These are phyloP conservation scores for Gonatopus flavifemur DNA, from an alignment of 1,140 invertebrate species.

Conservation along the genomic window DNA sequence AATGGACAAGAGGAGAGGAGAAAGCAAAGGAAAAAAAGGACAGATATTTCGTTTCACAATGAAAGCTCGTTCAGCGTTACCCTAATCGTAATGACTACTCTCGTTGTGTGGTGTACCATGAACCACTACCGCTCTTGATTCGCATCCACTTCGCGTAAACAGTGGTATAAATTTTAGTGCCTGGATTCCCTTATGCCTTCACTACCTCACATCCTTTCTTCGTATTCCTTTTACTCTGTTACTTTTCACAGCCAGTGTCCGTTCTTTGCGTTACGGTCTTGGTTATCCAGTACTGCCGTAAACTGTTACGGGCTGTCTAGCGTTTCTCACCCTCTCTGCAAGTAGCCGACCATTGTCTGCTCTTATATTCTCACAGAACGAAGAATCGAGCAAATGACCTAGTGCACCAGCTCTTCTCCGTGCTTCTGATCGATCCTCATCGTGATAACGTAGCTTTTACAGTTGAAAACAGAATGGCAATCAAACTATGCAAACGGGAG, in stretches of 20 bases:
- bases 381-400: too few species aligned
- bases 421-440: too few species aligned
- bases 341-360: too few species aligned
- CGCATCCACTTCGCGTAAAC: conserved; percentile 38
- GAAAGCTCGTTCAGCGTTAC: conserved; percentile 16
- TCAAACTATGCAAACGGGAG: too few species aligned
- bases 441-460: too few species aligned
- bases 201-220: background rate
- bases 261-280: conserved; percentile 8
- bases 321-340: conserved; percentile 25
- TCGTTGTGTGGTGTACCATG: conserved; percentile 13
- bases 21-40: conserved; percentile 9
- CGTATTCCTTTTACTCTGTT: background rate
- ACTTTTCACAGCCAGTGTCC: conserved; percentile 13
- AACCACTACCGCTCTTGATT: too few species aligned
- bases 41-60: conserved; percentile 13
- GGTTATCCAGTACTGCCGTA: conserved; percentile 22
- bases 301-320: conserved; percentile 28
- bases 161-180: conserved; percentile 43
- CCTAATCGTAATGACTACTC: conserved; percentile 44
- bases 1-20: background rate
- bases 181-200: conserved; percentile 4
- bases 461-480: too few species aligned
- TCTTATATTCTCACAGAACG: too few species aligned
- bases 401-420: too few species aligned